phyloP scores from a whole-genome alignment of 2,113 vertebrate species.

The Apistogramma diplotaenia region DNA sequence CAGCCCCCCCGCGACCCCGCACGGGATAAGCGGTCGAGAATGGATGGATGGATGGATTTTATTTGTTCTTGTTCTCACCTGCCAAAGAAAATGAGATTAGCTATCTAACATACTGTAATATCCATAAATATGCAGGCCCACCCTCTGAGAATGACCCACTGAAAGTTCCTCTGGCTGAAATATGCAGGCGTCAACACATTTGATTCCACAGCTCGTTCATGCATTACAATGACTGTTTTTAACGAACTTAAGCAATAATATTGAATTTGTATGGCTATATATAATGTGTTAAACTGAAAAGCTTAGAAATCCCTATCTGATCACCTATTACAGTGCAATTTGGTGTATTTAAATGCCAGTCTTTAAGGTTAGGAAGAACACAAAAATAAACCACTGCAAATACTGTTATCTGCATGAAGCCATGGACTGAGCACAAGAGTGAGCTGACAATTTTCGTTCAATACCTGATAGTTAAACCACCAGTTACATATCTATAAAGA shows the following conservation, averaged over 20 bases:
- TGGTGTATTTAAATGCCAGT: neutral
- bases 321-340: neutral
- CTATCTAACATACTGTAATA: neutral
- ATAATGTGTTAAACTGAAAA: too few relatives aligned
- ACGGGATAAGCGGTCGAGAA: too few relatives aligned
- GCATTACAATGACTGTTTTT: neutral
- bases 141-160: neutral
- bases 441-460: neutral
- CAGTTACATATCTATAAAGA: neutral
- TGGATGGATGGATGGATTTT: too few relatives aligned
- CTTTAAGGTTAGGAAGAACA: too few relatives aligned
- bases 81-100: neutral
- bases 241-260: neutral
- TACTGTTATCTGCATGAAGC: neutral
- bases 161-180: neutral
- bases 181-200: neutral
- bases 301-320: too few relatives aligned
- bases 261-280: neutral
- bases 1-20: too few relatives aligned
- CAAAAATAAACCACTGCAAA: neutral
- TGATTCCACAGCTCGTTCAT: neutral
- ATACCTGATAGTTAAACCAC: slow-evolving; percentile 9
- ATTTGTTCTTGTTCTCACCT: too few relatives aligned
- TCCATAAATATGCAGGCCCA: neutral
- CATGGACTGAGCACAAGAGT: neutral